Evolutionary conservation across 37 sponge, comb jelly and placozoan genomes (phyloP).

Genomic region (Geodia barretti): DNA sequence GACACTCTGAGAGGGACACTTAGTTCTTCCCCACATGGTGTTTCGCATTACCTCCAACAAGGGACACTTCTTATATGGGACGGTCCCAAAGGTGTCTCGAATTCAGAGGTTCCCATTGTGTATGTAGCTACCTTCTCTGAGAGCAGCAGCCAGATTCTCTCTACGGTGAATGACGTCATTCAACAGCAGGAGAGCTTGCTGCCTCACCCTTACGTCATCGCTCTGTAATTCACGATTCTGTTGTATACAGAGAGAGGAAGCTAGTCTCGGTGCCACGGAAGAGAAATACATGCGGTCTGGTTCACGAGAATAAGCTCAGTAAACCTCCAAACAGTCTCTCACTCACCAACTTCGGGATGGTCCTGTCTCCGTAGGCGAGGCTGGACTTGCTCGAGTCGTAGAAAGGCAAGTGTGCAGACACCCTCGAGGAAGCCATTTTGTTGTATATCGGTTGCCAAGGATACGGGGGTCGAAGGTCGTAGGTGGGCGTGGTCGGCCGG

Average conservation of each 20-base stretch:
- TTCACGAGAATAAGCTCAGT: too few species aligned
- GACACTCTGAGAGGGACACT: too few species aligned
- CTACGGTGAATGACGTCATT: slow-evolving; percentile 80
- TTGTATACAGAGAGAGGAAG: not conserved
- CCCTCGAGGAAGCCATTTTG: slow-evolving; percentile 81
- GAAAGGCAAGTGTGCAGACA: slow-evolving; percentile 59
- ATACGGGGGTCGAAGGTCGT: not conserved
- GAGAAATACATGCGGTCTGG: not conserved
- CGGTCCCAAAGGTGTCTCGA: too few species aligned
- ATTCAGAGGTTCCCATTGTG: too few species aligned
- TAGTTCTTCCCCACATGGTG: too few species aligned
- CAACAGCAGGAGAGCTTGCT: slow-evolving; percentile 68
- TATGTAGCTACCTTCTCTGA: slow-evolving; percentile 74
- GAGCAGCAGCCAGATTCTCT: slow-evolving; percentile 75
- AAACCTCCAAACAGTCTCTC: too few species aligned
- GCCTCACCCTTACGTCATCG: slow-evolving; percentile 39
- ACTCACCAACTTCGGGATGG: slow-evolving; percentile 86
- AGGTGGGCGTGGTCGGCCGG: not conserved
- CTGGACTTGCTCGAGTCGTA: slow-evolving; percentile 78
- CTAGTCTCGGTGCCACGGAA: not conserved
- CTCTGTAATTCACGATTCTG: slow-evolving; percentile 78
- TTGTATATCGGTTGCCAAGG: slow-evolving; percentile 27
- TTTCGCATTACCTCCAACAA: too few species aligned
- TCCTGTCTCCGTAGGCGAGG: slow-evolving; percentile 86
- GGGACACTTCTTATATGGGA: too few species aligned